These are phyloP conservation scores for Hipposideros armiger DNA, from an alignment of 2,113 vertebrate species.

Conservation along the genomic window DNA sequence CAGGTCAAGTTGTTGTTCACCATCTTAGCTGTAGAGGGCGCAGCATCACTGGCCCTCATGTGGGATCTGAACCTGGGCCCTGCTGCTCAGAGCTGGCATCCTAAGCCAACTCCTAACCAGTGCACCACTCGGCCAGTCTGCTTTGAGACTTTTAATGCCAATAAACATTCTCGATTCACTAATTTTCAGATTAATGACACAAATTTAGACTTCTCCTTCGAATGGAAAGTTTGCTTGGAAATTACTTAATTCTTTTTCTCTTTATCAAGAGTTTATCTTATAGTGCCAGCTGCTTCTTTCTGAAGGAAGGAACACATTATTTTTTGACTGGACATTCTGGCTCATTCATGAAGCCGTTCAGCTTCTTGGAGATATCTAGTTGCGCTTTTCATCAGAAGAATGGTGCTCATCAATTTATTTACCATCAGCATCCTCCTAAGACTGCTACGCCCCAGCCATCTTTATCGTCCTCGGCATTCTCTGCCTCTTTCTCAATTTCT, in stretches of 20 bases:
- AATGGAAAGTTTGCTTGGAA: neutral
- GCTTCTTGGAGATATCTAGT: slow-evolving; percentile 89
- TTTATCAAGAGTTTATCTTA: slow-evolving; percentile 91
- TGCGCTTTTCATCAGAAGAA: slow-evolving; percentile 91
- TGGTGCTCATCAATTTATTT: slow-evolving; percentile 92
- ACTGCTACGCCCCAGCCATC: slow-evolving; percentile 91
- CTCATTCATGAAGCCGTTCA: slow-evolving; percentile 89
- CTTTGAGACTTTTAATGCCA: slow-evolving; percentile 21
- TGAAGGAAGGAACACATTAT: slow-evolving; percentile 92
- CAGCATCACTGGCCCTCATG: too few species aligned
- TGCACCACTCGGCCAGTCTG: too few species aligned
- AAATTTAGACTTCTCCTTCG: neutral
- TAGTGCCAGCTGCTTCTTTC: slow-evolving; percentile 93
- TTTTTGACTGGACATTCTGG: slow-evolving; percentile 90
- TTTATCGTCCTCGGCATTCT: slow-evolving; percentile 81
- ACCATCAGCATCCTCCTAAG: slow-evolving; percentile 88
- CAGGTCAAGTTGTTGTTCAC: too few species aligned
- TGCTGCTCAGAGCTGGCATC: too few species aligned
- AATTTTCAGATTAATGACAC: slow-evolving; percentile 36
- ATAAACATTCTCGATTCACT: neutral
- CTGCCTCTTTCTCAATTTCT: slow-evolving; percentile 87
- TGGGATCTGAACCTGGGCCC: too few species aligned
- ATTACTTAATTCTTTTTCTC: slow-evolving; percentile 87
- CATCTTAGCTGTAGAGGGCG: too few species aligned
- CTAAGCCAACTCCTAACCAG: too few species aligned